Conservation (phyloP, 1,140 invertebrate genomes). For the Scaptomyza pallida region DNA sequence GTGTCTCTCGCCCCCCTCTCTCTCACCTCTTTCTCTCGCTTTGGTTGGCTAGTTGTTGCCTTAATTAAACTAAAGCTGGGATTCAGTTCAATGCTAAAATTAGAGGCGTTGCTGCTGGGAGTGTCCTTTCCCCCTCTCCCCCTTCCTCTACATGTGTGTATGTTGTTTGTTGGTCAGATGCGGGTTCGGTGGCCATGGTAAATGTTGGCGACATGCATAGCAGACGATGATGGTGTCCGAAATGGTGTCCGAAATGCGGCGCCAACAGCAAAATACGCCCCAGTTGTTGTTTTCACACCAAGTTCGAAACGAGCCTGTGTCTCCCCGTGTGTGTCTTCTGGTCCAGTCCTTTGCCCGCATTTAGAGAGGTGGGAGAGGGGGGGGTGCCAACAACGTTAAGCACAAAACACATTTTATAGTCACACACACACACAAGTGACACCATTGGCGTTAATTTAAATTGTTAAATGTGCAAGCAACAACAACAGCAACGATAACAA, state of each 20-base stretch:
- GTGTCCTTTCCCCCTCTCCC: slow-evolving; percentile 30
- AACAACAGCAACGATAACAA: slow-evolving; percentile 25
- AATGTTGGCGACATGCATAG: slow-evolving; percentile 43
- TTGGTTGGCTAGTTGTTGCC: slow-evolving; percentile 73
- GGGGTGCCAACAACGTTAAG: slow-evolving; percentile 64
- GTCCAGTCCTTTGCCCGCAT: slow-evolving; percentile 63
- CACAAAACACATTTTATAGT: slow-evolving; percentile 82
- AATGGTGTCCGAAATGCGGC: slow-evolving; percentile 54
- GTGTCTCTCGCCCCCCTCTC: too few relatives aligned
- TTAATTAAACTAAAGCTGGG: slow-evolving; percentile 82
- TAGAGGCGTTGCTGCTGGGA: slow-evolving; percentile 66
- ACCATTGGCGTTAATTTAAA: slow-evolving; percentile 83
- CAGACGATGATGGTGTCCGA: slow-evolving; percentile 74
- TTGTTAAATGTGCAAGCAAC: slow-evolving; percentile 75
- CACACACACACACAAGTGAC: slow-evolving; percentile 67
- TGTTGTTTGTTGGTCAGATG: slow-evolving; percentile 30
- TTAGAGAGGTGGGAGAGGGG: not conserved
- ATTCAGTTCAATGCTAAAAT: slow-evolving; percentile 78
- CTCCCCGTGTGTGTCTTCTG: not conserved
- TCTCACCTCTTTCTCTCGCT: slow-evolving; percentile 5
- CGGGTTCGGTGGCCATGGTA: slow-evolving; percentile 22
- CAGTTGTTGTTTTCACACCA: slow-evolving; percentile 82
- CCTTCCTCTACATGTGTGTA: not conserved
- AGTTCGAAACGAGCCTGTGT: slow-evolving; percentile 51
- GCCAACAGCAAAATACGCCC: slow-evolving; percentile 81